Evolutionary conservation across 1,140 invertebrate species (phyloP).

Genomic region (Drosophila navojoa): DNA sequence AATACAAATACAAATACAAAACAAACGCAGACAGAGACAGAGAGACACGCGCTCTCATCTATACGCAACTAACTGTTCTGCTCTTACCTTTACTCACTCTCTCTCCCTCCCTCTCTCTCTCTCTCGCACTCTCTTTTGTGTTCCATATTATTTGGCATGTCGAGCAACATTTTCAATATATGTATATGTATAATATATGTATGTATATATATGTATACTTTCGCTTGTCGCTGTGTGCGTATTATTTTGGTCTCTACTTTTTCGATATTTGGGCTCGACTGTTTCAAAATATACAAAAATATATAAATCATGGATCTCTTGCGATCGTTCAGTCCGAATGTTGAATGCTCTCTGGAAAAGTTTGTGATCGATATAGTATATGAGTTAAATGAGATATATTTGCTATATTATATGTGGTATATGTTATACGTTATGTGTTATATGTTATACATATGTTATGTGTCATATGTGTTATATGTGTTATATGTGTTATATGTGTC

Average conservation of each 20-base stretch:
- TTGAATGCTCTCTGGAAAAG: background rate
- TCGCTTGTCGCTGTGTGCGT: conserved; percentile 16
- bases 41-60: conserved; percentile 9
- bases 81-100: no score
- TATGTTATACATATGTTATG: no score
- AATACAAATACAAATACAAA: no score
- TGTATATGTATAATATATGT: no score
- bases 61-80: background rate
- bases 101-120: conserved; percentile 7
- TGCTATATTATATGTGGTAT: no score
- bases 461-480: no score
- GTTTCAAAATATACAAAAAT: conserved; percentile 10
- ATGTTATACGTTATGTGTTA: no score
- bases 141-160: conserved; percentile 42
- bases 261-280: conserved; percentile 18
- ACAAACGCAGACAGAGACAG: background rate
- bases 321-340: background rate
- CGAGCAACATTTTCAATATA: background rate
- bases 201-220: conserved; percentile 1
- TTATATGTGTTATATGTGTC: no score
- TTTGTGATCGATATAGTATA: no score
- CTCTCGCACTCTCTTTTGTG: conserved; percentile 3
- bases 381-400: no score
- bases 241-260: conserved; percentile 59
- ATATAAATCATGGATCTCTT: no score